A percentile compares a stretch with the other conserved stretches of the same genome.
Evolutionary conservation across 2,888 invertebrate species (phyloP).

Genomic region (Drosophila sordidapex): DNA sequence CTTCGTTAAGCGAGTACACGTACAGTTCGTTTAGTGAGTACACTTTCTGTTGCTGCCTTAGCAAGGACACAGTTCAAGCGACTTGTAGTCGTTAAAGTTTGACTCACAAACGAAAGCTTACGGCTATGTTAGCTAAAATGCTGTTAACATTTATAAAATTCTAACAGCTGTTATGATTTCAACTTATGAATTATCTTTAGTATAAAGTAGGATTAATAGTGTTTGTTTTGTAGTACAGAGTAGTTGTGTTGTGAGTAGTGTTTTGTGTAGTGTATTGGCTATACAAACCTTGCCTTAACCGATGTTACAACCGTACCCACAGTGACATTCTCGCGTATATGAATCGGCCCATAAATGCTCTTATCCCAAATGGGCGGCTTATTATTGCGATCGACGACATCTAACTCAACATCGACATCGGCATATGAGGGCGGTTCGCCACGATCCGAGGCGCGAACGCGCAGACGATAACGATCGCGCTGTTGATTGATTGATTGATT

Average conservation of each 20-base stretch:
- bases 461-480: slow-evolving; percentile 98
- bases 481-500: slow-evolving; percentile 83
- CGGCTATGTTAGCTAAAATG: slow-evolving; percentile 52
- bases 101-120: slow-evolving; percentile 37
- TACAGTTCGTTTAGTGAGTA: slow-evolving; percentile 33
- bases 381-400: slow-evolving; percentile 99
- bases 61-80: slow-evolving; percentile 34
- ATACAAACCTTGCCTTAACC: slow-evolving; percentile 99
- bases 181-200: slow-evolving; percentile 17
- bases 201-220: slow-evolving; percentile 20
- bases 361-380: slow-evolving; percentile 98
- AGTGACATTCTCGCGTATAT: slow-evolving; percentile 99
- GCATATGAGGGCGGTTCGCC: slow-evolving; percentile 96
- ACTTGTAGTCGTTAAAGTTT: background rate
- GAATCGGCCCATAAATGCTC: slow-evolving; percentile 98
- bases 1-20: slow-evolving; percentile 23
- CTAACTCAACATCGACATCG: slow-evolving; percentile 98
- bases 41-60: slow-evolving; percentile 15
- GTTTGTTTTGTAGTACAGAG: slow-evolving; percentile 18
- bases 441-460: slow-evolving; percentile 98
- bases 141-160: slow-evolving; percentile 47
- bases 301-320: slow-evolving; percentile 99
- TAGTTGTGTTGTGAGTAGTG: slow-evolving; percentile 7
- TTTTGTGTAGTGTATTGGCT: slow-evolving; percentile 67
- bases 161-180: slow-evolving; percentile 52